Conservation (phyloP, 2,888 invertebrate genomes). For the Sthenelais limicola region DNA sequence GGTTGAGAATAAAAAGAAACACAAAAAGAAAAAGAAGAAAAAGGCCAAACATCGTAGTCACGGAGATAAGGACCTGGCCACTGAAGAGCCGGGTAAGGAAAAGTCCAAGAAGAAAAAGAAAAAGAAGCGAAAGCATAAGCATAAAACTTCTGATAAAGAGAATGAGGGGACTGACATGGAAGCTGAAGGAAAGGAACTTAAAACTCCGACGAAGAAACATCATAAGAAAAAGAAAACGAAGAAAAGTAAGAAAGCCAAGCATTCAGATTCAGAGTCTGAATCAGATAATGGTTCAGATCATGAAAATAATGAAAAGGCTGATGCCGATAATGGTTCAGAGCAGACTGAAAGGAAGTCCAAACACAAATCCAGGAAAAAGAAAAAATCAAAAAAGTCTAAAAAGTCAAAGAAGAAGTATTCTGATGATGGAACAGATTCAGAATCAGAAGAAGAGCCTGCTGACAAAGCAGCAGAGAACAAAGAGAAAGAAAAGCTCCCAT, state of each 20-base stretch:
- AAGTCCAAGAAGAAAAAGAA: conserved; percentile 58
- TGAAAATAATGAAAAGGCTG: conserved; percentile 17
- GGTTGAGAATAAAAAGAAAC: conserved; percentile 33
- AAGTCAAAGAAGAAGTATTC: conserved; percentile 49
- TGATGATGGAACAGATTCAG: conserved; percentile 38
- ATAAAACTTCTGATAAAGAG: conserved; percentile 48
- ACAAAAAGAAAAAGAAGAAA: conserved; percentile 32
- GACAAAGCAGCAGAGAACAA: conserved; percentile 27
- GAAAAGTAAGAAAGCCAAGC: conserved; percentile 23
- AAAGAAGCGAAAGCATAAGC: conserved; percentile 51
- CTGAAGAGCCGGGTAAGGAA: conserved; percentile 24
- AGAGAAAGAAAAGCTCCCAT: not conserved
- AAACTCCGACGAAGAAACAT: conserved; percentile 11
- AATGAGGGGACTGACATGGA: conserved; percentile 34
- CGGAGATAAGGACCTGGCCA: conserved; percentile 28
- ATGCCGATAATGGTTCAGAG: conserved; percentile 1
- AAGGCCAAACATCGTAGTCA: conserved; percentile 28
- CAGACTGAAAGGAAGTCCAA: conserved; percentile 28
- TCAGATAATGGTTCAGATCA: conserved; percentile 33
- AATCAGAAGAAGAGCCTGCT: conserved; percentile 34
- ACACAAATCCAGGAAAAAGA: conserved; percentile 29
- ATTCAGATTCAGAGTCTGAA: conserved; percentile 19
- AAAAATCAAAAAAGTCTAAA: conserved; percentile 36
- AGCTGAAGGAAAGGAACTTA: conserved; percentile 15
- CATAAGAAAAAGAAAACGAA: conserved; percentile 41